These are phyloP conservation scores for Hydrozoanthus tunicans DNA, from an alignment of 64 coral and sea anemone genomes.

Conservation along the genomic window DNA sequence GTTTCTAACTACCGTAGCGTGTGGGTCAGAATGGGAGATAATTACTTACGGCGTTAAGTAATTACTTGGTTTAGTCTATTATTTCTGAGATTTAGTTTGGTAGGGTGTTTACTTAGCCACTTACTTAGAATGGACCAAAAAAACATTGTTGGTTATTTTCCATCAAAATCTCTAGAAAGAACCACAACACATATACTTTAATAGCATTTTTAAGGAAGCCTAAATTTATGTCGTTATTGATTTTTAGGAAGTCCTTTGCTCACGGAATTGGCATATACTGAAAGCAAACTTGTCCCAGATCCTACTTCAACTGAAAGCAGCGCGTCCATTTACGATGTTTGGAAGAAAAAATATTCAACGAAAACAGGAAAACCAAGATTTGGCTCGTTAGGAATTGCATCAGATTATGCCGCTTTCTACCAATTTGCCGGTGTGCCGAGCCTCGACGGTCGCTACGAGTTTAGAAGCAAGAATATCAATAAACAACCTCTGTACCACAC, in stretches of 20 bases:
- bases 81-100: no score
- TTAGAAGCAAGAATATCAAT: conserved; percentile 43
- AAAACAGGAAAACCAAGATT: conserved; percentile 51
- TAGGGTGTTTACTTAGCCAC: no score
- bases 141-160: no score
- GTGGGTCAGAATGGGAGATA: no score
- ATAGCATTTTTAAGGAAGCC: no score
- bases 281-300: conserved; percentile 54
- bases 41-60: no score
- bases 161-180: no score
- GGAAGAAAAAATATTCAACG: conserved; percentile 41
- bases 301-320: conserved; percentile 23
- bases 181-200: no score
- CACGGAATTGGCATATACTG: conserved; percentile 46
- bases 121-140: no score
- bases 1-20: no score
- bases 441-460: conserved; percentile 72
- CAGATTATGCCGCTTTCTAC: conserved; percentile 78
- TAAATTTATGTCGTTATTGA: no score
- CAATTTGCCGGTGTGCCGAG: conserved; percentile 83
- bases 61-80: no score
- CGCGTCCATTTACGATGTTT: conserved; percentile 65
- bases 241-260: conserved; percentile 53
- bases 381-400: conserved; percentile 61
- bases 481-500: conserved; percentile 87